Percentiles rank a stretch among this genome's conserved stretches.
Evolutionary conservation across 2,113 vertebrate species (phyloP).

Genomic region (Burhinus oedicnemus): DNA sequence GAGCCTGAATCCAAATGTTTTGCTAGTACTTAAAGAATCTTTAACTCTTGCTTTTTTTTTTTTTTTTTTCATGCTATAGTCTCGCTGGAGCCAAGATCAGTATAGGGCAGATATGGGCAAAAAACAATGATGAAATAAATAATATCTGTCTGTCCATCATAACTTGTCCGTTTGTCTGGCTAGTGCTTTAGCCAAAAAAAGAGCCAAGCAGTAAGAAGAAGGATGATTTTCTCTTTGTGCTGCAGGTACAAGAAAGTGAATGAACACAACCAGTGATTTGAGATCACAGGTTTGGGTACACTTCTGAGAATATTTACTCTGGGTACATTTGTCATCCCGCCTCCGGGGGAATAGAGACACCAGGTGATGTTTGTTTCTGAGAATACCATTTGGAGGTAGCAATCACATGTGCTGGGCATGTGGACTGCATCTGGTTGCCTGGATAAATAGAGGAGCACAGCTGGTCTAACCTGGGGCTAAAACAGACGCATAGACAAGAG

Average conservation of each 20-base stretch:
- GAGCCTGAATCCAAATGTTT: not conserved
- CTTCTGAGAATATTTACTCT: not conserved
- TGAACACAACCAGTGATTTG: not conserved
- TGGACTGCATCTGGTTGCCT: not conserved
- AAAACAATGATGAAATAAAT: not conserved
- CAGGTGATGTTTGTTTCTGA: not conserved
- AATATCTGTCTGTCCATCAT: not conserved
- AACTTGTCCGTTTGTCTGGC: not conserved
- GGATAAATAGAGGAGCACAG: not conserved
- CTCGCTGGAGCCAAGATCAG: not conserved
- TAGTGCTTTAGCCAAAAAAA: not conserved
- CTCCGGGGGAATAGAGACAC: not conserved
- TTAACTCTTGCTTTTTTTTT: not conserved
- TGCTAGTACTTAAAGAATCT: conserved; percentile 7
- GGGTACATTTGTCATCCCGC: not conserved
- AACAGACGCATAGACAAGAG: not conserved
- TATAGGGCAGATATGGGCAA: not conserved
- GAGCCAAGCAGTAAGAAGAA: not conserved
- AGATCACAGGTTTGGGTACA: not conserved
- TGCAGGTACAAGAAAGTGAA: not conserved
- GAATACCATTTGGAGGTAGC: not conserved
- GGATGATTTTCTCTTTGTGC: not conserved
- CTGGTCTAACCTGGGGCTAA: not conserved
- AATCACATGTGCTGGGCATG: accelerated
- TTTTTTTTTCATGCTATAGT: not conserved